phyloP scores from a whole-genome alignment of 2,113 vertebrate species.

The Solea solea region DNA sequence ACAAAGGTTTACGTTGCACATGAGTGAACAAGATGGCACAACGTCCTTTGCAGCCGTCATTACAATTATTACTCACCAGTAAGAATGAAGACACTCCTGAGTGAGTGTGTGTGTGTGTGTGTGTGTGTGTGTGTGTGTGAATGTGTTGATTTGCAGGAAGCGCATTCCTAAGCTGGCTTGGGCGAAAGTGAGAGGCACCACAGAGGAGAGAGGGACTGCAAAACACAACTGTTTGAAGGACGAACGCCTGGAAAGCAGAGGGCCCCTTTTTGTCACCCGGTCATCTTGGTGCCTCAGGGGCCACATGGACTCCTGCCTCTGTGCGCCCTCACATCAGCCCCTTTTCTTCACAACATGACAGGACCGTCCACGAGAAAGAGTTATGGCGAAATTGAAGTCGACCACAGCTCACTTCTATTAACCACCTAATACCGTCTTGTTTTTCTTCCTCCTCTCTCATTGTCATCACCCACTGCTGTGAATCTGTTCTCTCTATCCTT shows the following conservation, averaged over 20 bases:
- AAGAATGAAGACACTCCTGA: constrained; percentile 35
- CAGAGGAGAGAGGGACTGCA: constrained; percentile 41
- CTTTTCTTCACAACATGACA: constrained; percentile 49
- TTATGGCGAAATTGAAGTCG: constrained; percentile 74
- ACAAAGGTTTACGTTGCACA: constrained; percentile 22
- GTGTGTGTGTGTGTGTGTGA: constrained; percentile 16
- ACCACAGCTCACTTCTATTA: constrained; percentile 66
- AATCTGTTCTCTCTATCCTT: constrained; percentile 20
- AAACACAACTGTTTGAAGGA: constrained; percentile 59
- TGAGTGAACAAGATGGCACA: constrained; percentile 15
- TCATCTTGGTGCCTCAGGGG: constrained; percentile 65
- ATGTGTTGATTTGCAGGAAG: constrained; percentile 46
- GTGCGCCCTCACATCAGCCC: constrained; percentile 62
- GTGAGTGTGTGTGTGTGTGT: neutral
- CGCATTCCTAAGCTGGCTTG: constrained; percentile 65
- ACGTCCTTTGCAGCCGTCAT: constrained; percentile 43
- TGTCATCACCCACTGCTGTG: neutral
- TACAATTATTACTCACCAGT: constrained; percentile 44
- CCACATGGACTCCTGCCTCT: constrained; percentile 69
- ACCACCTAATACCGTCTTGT: constrained; percentile 22
- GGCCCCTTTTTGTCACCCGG: constrained; percentile 62
- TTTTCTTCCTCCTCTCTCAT: constrained; percentile 1
- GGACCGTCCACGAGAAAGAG: constrained; percentile 60
- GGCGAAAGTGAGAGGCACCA: constrained; percentile 65
- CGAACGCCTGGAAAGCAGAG: constrained; percentile 49